Conservation (phyloP, 2,888 invertebrate genomes). For the Epinotia nisella region DNA sequence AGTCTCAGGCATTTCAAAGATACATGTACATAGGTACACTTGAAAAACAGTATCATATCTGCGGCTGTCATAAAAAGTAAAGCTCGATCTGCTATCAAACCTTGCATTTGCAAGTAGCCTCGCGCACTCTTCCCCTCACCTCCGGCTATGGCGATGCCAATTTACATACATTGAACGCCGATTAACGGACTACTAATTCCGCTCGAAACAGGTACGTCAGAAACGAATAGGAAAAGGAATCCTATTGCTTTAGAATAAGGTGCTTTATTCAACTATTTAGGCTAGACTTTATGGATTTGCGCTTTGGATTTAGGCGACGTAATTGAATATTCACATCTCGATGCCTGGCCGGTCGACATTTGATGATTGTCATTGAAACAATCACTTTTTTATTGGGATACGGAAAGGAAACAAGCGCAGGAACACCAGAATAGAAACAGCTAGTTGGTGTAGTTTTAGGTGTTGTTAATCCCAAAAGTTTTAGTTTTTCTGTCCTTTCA, state of each 20-base stretch:
- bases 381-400: slow-evolving; percentile 44
- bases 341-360: slow-evolving; percentile 62
- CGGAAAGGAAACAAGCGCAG: slow-evolving; percentile 14
- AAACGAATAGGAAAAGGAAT: slow-evolving; percentile 44
- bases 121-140: slow-evolving; percentile 45
- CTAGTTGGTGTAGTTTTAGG: background rate
- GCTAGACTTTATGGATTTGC: slow-evolving; percentile 49
- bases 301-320: slow-evolving; percentile 58
- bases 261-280: slow-evolving; percentile 50
- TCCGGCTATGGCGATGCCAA: slow-evolving; percentile 56
- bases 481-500: no score
- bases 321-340: slow-evolving; percentile 76
- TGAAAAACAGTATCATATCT: background rate
- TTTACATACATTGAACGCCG: slow-evolving; percentile 68
- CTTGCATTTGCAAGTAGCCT: slow-evolving; percentile 26
- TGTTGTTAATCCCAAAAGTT: no score
- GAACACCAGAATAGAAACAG: background rate
- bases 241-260: slow-evolving; percentile 49
- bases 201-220: slow-evolving; percentile 49
- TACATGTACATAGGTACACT: background rate
- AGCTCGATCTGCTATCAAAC: slow-evolving; percentile 9
- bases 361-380: slow-evolving; percentile 61
- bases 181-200: slow-evolving; percentile 63
- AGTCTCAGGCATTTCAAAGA: background rate
- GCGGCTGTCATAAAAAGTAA: background rate